These are phyloP conservation scores for Drosophila arawakana DNA, from an alignment of 1,140 invertebrate genomes.

Conservation along the genomic window DNA sequence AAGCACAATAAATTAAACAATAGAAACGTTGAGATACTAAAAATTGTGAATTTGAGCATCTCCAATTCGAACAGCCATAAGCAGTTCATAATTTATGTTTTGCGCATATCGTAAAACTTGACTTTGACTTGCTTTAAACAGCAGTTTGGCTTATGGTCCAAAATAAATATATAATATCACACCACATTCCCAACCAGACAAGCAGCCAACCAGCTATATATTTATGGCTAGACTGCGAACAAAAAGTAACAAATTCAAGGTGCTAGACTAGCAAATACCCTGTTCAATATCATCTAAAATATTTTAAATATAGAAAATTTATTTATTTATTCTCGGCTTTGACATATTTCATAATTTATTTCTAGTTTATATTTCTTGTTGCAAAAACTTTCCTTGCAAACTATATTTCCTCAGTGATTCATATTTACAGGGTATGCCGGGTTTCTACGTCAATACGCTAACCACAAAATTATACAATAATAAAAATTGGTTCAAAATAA, in stretches of 20 bases:
- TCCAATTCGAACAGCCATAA: conserved; percentile 44
- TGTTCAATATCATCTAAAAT: background rate
- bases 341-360: no score
- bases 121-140: conserved; percentile 72
- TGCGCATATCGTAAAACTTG: conserved; percentile 64
- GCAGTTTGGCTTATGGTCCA: conserved; percentile 28
- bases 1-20: conserved; percentile 66
- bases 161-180: conserved; percentile 30
- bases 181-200: conserved; percentile 35
- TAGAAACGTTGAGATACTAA: conserved; percentile 16
- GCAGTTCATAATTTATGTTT: conserved; percentile 70
- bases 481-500: conserved; percentile 13
- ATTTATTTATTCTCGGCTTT: no score
- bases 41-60: background rate
- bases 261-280: conserved; percentile 2
- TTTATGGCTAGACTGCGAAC: conserved; percentile 37
- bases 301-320: no score
- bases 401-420: background rate
- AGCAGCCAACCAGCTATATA: conserved; percentile 7
- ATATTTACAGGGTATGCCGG: background rate
- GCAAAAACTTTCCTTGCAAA: background rate
- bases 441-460: conserved; percentile 8
- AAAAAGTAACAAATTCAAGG: background rate
- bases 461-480: conserved; percentile 19
- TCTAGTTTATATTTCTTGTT: no score